A percentile compares a stretch with the other conserved stretches of the same genome.
These are phyloP conservation scores for Xiphydria camelus DNA, from an alignment of 2,888 invertebrate genomes.

Conservation along the genomic window DNA sequence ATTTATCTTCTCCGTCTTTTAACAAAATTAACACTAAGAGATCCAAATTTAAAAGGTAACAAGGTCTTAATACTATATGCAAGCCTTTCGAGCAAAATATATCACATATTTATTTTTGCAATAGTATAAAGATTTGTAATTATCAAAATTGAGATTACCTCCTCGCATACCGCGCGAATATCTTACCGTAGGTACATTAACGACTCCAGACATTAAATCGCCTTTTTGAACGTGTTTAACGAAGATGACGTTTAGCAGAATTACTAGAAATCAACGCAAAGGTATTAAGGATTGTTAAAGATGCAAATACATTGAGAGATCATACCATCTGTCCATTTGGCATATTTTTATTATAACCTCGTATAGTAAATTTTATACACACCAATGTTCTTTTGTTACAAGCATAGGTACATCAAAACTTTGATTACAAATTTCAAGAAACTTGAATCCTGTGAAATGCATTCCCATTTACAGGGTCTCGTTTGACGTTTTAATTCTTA, in stretches of 20 bases:
- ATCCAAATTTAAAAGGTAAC: conserved; percentile 28
- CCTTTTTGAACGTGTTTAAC: conserved; percentile 2
- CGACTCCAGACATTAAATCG: too few relatives aligned
- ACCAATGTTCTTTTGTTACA: too few relatives aligned
- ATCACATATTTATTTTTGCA: conserved; percentile 35
- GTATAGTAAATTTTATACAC: conserved; percentile 29
- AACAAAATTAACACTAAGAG: conserved; percentile 29
- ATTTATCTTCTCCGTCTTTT: conserved; percentile 15
- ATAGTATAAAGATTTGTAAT: too few relatives aligned
- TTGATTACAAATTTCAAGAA: too few relatives aligned
- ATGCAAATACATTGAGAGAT: conserved; percentile 20
- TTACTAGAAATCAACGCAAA: conserved; percentile 2
- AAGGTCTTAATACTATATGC: conserved; percentile 24
- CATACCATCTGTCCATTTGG: conserved; percentile 28
- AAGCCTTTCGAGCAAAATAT: conserved; percentile 26
- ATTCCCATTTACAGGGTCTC: too few relatives aligned
- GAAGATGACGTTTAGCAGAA: conserved; percentile 2
- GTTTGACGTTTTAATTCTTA: too few relatives aligned
- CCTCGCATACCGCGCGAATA: too few relatives aligned
- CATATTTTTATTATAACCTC: conserved; percentile 33
- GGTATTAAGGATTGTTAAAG: conserved; percentile 18
- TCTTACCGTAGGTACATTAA: too few relatives aligned
- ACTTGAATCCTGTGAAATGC: too few relatives aligned
- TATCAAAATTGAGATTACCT: too few relatives aligned
- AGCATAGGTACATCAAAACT: too few relatives aligned